Percentiles rank a stretch among this genome's conserved stretches.
Evolutionary conservation across 2,113 vertebrate species (phyloP).

Genomic region (Phrynosoma blainvillii): DNA sequence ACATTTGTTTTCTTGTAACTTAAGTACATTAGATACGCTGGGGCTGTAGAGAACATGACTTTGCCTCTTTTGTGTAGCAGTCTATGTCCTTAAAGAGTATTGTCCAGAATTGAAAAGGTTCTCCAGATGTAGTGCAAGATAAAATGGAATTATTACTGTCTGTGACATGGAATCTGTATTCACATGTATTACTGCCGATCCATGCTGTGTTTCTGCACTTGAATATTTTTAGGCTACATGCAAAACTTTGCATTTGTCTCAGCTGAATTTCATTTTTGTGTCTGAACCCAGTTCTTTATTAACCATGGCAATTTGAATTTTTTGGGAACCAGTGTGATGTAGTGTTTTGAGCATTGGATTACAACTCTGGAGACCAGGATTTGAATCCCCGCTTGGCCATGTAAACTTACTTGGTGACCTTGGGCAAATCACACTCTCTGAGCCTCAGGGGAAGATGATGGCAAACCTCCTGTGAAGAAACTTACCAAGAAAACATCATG

Average conservation of each 20-base stretch:
- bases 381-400: too few species aligned
- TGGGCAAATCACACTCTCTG: too few species aligned
- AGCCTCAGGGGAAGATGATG: too few species aligned
- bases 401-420: too few species aligned
- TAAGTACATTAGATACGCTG: neutral
- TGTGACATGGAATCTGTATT: neutral
- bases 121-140: neutral
- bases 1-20: neutral
- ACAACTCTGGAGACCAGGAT: too few species aligned
- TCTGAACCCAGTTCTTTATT: neutral
- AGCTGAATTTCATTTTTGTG: neutral
- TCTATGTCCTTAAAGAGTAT: neutral
- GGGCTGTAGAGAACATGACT: neutral
- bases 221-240: neutral
- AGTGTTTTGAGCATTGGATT: too few species aligned
- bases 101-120: neutral
- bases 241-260: neutral
- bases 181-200: too few species aligned
- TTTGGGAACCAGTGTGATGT: too few species aligned
- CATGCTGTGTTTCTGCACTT: neutral
- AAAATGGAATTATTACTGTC: neutral
- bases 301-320: neutral
- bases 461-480: too few species aligned
- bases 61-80: neutral
- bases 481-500: too few species aligned